Evolutionary conservation across 2,888 invertebrate genomes (phyloP), one percentile per base, ranked within the genome.

Genomic region (Strigamia transsilvanica): DNA sequence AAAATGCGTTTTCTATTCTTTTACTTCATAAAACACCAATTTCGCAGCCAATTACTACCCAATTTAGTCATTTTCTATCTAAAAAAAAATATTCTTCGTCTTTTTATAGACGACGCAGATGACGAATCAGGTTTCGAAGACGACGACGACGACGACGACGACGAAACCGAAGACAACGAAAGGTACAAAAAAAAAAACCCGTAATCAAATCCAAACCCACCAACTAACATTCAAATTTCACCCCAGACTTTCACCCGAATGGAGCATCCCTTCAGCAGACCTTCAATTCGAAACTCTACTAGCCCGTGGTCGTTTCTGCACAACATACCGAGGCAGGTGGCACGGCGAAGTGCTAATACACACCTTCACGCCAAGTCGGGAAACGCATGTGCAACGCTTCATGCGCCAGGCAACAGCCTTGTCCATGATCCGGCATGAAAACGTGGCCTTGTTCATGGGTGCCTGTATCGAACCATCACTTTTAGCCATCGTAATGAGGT

Each of bases 271-370:
- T 2, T 87, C 85, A 82, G 83, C 85, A 4, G 88, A 88, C 83
- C 84, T 88, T 15, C 85, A 86, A 79, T 85, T 88, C 80, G 86
- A 85, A 9, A 86, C 87, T 27, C 84, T 86, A 83, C 82, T 87
- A 34, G 84, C 86, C 80, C 84, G 85, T n/a, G 88, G 88, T 13
- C 84, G 86, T 15, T 84, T 84, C 5, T 85, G 87, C 15, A 85
- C 86, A 51, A 87, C 87, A n/a, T 87, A 87, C 85, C 86, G 87
- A 84, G 89, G 88, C 12, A 85, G 86, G 4, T 89, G 89, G 89
- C 88, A 89, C 84, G 89, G 89, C 13, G 88, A 89, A 80, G 88
- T 88, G 23, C 85, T 88, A 83, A 87, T 88, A 80, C 88, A 89
- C 84, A 86, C 85, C 9, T 88, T 87, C 84, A 80, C 85, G 34